phyloP scores from a whole-genome alignment of 2,888 invertebrate species.

The Eupithecia subfuscata region DNA sequence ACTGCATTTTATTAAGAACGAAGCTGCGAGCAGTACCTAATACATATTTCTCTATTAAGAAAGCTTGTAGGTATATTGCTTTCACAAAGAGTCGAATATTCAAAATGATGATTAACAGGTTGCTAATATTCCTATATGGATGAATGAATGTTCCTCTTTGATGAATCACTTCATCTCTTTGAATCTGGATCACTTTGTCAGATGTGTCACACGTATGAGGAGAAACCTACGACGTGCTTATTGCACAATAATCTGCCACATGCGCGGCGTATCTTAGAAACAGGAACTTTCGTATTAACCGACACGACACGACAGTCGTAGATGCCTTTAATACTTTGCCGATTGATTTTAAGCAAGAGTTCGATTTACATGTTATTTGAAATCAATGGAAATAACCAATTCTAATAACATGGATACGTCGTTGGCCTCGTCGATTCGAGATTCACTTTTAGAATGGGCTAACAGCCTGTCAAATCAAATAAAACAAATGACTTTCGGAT shows the following conservation, averaged over 20 bases:
- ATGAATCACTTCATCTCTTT: background rate
- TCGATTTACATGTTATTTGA: background rate
- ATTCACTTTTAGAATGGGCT: background rate
- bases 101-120: background rate
- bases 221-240: background rate
- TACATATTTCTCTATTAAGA: too few species aligned
- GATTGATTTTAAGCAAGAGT: background rate
- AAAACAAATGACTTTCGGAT: background rate
- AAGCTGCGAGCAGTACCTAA: background rate
- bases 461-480: background rate
- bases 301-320: background rate
- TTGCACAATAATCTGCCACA: background rate
- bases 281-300: background rate
- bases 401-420: background rate
- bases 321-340: background rate
- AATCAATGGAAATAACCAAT: background rate
- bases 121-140: background rate
- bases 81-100: background rate
- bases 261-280: background rate
- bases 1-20: background rate
- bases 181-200: background rate
- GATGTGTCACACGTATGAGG: background rate
- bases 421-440: background rate
- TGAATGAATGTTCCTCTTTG: background rate
- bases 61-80: background rate